A percentile compares a stretch with the other conserved stretches of the same genome.
Evolutionary conservation across 2,888 invertebrate genomes (phyloP).

Genomic region (Tetrapedia diversipes): DNA sequence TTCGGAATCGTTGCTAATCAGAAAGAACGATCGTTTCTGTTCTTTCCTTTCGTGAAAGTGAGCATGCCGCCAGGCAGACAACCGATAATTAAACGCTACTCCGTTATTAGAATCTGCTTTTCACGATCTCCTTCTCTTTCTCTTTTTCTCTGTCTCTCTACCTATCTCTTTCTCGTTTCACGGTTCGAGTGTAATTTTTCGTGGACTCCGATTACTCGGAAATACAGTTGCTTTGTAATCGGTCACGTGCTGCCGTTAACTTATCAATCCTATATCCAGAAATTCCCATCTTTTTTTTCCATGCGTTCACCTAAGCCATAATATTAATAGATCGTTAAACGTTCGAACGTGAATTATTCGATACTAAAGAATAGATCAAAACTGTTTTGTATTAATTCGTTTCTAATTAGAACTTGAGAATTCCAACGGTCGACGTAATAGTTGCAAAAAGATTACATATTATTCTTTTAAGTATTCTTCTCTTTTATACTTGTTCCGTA

Average conservation of each 20-base stretch:
- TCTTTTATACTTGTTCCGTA: too few species aligned
- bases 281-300: not conserved
- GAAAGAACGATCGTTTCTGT: constrained; percentile 8
- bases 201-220: not conserved
- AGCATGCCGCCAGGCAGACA: constrained; percentile 7
- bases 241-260: not conserved
- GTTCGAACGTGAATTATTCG: too few species aligned
- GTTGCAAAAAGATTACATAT: too few species aligned
- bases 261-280: not conserved
- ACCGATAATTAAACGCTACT: constrained; percentile 27
- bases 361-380: too few species aligned
- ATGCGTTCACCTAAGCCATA: too few species aligned
- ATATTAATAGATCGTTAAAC: not conserved
- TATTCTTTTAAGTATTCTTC: too few species aligned
- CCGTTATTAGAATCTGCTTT: constrained; percentile 4
- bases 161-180: not conserved
- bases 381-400: too few species aligned
- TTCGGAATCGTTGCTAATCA: constrained; percentile 36
- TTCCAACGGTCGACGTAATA: too few species aligned
- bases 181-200: not conserved
- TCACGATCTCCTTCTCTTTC: not conserved
- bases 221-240: not conserved
- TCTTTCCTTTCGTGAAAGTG: constrained; percentile 24
- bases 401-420: too few species aligned
- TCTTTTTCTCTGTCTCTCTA: not conserved